Percentiles rank a stretch among this genome's conserved stretches.
Conservation (phyloP, 2,113 vertebrate genomes). For the Perognathus longimembris region DNA sequence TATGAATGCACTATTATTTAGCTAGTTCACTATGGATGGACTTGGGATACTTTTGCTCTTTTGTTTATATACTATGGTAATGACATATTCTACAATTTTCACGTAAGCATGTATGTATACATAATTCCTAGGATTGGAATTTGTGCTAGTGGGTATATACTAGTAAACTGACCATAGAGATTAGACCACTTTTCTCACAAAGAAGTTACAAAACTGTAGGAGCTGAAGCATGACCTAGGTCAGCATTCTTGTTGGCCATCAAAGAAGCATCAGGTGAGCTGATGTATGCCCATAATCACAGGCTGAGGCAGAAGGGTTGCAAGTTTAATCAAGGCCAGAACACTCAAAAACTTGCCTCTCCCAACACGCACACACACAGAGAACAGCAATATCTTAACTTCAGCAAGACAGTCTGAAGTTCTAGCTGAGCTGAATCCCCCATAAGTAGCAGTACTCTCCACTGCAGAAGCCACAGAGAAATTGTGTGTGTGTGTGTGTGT, state of each 20-base stretch:
- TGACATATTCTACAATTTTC: neutral
- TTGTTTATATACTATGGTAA: neutral
- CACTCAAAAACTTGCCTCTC: too few relatives aligned
- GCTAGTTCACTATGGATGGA: neutral
- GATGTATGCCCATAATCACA: too few relatives aligned
- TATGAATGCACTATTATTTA: neutral
- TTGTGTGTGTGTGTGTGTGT: too few relatives aligned
- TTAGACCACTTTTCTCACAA: slow-evolving; percentile 9
- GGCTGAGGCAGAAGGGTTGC: too few relatives aligned
- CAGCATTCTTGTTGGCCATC: neutral
- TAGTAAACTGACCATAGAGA: neutral
- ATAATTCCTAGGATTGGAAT: slow-evolving; percentile 35
- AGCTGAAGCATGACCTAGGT: neutral
- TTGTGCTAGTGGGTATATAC: neutral
- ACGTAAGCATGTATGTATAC: neutral
- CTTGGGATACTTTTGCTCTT: slow-evolving; percentile 13
- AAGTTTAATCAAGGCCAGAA: neutral
- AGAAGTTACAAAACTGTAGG: slow-evolving; percentile 8
- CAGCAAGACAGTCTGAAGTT: neutral
- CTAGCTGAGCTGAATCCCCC: neutral
- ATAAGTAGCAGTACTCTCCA: neutral
- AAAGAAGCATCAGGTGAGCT: neutral
- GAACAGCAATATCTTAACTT: neutral
- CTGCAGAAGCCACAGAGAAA: neutral
- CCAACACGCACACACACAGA: too few relatives aligned